These are phyloP conservation scores for Phataginus tricuspis DNA, from an alignment of 2,797 vertebrate genomes.

Conservation along the genomic window DNA sequence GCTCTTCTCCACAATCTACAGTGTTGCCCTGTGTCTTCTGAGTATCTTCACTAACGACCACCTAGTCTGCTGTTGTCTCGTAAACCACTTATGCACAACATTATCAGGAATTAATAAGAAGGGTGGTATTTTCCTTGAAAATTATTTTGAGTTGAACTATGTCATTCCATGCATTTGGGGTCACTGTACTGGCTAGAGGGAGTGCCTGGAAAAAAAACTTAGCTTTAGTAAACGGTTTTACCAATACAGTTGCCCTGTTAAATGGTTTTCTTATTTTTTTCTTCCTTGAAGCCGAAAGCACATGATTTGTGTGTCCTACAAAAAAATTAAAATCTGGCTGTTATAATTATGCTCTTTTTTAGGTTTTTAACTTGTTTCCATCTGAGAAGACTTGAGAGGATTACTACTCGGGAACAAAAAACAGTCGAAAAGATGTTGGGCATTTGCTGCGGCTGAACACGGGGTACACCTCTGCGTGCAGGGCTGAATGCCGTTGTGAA, in stretches of 20 bases:
- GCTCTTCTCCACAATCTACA: not conserved
- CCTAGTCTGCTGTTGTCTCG: not conserved
- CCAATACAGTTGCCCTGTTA: not conserved
- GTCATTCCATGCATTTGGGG: not conserved
- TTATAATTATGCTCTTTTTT: not conserved
- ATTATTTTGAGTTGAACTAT: not conserved
- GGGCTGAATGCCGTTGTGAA: not conserved
- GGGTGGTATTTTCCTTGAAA: not conserved
- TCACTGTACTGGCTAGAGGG: not conserved
- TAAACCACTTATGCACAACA: not conserved
- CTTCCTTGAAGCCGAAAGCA: not conserved
- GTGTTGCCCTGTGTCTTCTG: not conserved
- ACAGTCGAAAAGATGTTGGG: not conserved
- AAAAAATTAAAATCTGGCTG: not conserved
- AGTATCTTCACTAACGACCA: not conserved
- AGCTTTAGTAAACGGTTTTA: not conserved
- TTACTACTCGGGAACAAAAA: not conserved
- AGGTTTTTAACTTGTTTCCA: not conserved
- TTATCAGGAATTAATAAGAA: not conserved
- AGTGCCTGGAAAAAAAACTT: fast-evolving
- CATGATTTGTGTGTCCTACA: not conserved
- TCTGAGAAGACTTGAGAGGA: not conserved
- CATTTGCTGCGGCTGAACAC: not conserved
- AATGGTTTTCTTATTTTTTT: not conserved
- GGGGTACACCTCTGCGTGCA: not conserved